A percentile compares a stretch with the other conserved stretches of the same genome.
Evolutionary conservation across 2,888 invertebrate genomes (phyloP).

Genomic region (Elmis aenea): DNA sequence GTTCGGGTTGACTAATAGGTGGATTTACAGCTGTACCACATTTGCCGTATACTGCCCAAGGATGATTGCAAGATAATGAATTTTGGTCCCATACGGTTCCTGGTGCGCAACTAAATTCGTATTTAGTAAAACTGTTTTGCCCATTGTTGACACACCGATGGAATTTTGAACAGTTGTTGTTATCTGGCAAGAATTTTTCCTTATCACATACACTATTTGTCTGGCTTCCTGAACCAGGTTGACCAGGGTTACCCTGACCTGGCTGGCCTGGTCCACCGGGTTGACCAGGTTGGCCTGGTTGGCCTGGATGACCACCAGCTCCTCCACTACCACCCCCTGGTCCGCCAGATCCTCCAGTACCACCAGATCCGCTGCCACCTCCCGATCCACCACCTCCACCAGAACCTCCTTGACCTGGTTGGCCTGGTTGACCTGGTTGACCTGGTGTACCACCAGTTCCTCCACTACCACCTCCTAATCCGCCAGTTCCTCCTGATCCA

Average conservation of each 20-base stretch:
- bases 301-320: slow-evolving; percentile 60
- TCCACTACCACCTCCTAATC: slow-evolving; percentile 2
- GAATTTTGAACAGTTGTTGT: slow-evolving; percentile 64
- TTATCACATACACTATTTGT: slow-evolving; percentile 18
- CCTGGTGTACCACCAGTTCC: slow-evolving; percentile 6
- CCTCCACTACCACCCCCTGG: slow-evolving; percentile 48
- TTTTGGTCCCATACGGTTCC: slow-evolving; percentile 75
- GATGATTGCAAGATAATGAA: slow-evolving; percentile 66
- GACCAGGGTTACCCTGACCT: too few relatives aligned
- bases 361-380: slow-evolving; percentile 1
- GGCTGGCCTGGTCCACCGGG: too few relatives aligned
- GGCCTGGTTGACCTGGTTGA: slow-evolving; percentile 1
- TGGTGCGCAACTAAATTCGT: slow-evolving; percentile 67
- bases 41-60: slow-evolving; percentile 48
- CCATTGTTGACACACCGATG: slow-evolving; percentile 65
- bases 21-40: slow-evolving; percentile 16
- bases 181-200: slow-evolving; percentile 7
- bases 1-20: slow-evolving; percentile 18
- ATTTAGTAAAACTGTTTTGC: slow-evolving; percentile 50
- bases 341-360: background rate
- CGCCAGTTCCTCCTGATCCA: slow-evolving; percentile 2
- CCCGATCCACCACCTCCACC: slow-evolving; percentile 4
- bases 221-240: slow-evolving; percentile 10
- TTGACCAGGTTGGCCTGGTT: slow-evolving; percentile 66
- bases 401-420: slow-evolving; percentile 1